phyloP scores from a whole-genome alignment of 2,797 vertebrate genomes.

The Syngnathus acus region DNA sequence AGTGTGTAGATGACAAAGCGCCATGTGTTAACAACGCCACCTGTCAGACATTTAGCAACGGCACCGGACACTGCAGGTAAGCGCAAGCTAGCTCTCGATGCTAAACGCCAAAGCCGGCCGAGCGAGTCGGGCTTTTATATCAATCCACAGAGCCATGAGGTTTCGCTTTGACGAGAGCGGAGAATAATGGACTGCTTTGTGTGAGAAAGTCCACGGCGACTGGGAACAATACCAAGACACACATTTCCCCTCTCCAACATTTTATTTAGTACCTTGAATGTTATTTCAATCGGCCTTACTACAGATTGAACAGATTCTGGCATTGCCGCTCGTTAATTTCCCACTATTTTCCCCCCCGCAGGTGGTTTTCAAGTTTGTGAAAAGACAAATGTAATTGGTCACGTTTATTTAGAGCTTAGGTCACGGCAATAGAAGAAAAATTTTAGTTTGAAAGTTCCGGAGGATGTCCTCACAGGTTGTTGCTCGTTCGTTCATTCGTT shows the following conservation, averaged over 20 bases:
- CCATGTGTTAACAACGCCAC: slow-evolving; percentile 87
- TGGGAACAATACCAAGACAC: slow-evolving; percentile 60
- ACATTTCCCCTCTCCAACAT: slow-evolving; percentile 47
- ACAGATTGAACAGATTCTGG: background rate
- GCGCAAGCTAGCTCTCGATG: slow-evolving; percentile 29
- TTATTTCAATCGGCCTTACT: background rate
- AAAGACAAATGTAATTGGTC: background rate
- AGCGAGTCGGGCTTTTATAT: slow-evolving; percentile 31
- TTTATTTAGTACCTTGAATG: slow-evolving; percentile 37
- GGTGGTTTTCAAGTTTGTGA: background rate
- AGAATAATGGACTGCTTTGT: slow-evolving; percentile 54
- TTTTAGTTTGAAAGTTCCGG: background rate
- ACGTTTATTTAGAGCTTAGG: background rate
- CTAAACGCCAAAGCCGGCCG: slow-evolving; percentile 29
- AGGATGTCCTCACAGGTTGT: background rate
- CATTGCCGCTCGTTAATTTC: background rate
- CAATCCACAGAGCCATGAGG: slow-evolving; percentile 39
- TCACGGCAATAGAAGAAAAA: background rate
- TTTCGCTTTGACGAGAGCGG: slow-evolving; percentile 44
- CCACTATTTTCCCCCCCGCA: background rate
- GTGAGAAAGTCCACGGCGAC: slow-evolving; percentile 42
- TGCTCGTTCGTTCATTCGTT: too few relatives aligned
- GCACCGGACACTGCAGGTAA: slow-evolving; percentile 91
- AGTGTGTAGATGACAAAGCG: slow-evolving; percentile 79
- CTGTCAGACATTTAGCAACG: slow-evolving; percentile 79